Evolutionary conservation across 2,888 invertebrate species (phyloP).

Genomic region (Nesidiocoris tenuis): DNA sequence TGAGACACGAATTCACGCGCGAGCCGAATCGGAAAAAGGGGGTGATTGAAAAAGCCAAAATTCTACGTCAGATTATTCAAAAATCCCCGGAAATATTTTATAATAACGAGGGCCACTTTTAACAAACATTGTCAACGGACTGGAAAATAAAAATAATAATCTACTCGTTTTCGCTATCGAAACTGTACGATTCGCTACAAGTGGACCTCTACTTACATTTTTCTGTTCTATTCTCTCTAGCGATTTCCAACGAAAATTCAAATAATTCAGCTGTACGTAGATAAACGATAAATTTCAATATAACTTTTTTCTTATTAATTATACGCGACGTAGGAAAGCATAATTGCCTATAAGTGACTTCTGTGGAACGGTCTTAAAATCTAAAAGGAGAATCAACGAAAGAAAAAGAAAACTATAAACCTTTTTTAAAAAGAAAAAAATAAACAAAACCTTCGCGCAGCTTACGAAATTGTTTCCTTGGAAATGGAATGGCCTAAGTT

Average conservation of each 20-base stretch:
- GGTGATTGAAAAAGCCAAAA: slow-evolving; percentile 26
- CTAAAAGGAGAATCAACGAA: background rate
- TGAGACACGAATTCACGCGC: slow-evolving; percentile 39
- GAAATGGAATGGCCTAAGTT: slow-evolving; percentile 33
- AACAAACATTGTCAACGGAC: slow-evolving; percentile 10
- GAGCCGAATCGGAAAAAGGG: slow-evolving; percentile 12
- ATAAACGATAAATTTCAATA: slow-evolving; percentile 1
- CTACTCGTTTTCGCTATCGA: background rate
- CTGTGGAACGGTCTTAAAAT: no score
- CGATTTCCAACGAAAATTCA: no score
- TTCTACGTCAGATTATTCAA: slow-evolving; percentile 15
- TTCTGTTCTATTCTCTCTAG: slow-evolving; percentile 33
- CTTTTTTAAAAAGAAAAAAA: background rate
- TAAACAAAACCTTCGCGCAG: background rate
- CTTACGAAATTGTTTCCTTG: slow-evolving; percentile 8
- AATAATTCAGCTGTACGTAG: background rate
- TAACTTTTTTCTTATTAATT: slow-evolving; percentile 19
- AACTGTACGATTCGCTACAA: slow-evolving; percentile 12
- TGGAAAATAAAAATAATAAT: background rate
- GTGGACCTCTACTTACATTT: slow-evolving; percentile 11
- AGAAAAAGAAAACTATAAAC: background rate
- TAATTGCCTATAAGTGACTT: no score
- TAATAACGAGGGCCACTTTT: slow-evolving; percentile 12
- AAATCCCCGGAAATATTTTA: slow-evolving; percentile 13
- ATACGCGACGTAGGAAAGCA: background rate